Evolutionary conservation across 2,888 invertebrate species (phyloP), one percentile per base, ranked within the genome.

Genomic region (Allolobophora icterica): DNA sequence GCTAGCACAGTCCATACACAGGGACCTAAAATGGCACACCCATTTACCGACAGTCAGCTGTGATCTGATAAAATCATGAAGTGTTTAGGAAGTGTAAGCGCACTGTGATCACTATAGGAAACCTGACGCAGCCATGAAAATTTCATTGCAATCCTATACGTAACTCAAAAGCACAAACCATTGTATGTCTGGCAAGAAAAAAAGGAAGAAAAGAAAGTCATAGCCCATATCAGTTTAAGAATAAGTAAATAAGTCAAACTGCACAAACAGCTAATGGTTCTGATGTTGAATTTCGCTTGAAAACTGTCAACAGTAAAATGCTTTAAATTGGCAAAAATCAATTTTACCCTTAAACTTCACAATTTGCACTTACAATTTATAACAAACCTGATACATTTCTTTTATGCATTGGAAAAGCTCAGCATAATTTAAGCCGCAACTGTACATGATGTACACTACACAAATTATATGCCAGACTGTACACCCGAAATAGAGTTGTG

Each of bases 301-400:
- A n/a, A 71, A 71, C 30, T 30, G 71, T 71, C 8, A 13, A 30
- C 6, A 71, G 30, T n/a, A 71, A n/a, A 71, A 71, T 71, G 71
- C 8, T 71, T 71, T 11, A 71, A 71, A n/a, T 30, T n/a, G 71
- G 13, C n/a, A n/a, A 71, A n/a, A 71, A 71, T 71, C n/a, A 71
- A 71, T 71, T 71, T 71, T n/a, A 71, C 71, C 71, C 71, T 71
- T n/a, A 30, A 71, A 71, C n/a, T 71, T 71, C 71, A 71, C n/a
- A 71, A 71, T 71, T 71, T n/a, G n/a, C n/a, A 17, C 30, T 13
- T 71, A 71, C 8, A 71, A 71, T 71, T 30, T 71, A 71, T 71
- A 71, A 71, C 30, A 71, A 2, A 17, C 0, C n/a, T 52, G 52
- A 42, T 42, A 42, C 17, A 17, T 42, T 42, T 42, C 42, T 42